A percentile compares a stretch with the other conserved stretches of the same genome.
These are phyloP conservation scores for Drosophila phalerata DNA, from an alignment of 2,888 invertebrate genomes.

Conservation along the genomic window DNA sequence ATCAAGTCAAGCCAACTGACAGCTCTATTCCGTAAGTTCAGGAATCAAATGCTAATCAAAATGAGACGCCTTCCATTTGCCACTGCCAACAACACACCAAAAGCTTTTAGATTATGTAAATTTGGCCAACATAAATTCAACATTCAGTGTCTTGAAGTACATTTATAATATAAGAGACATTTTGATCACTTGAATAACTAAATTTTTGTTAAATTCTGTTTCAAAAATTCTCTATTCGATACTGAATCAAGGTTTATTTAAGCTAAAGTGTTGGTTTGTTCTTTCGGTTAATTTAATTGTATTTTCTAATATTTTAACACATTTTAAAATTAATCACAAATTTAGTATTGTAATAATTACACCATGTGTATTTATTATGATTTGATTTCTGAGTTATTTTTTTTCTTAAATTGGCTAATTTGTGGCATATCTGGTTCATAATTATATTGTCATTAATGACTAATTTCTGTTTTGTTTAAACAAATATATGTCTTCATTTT, in stretches of 20 bases:
- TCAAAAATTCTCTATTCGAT: neutral
- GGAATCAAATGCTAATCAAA: conserved; percentile 76
- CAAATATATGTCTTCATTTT: neutral
- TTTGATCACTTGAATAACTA: neutral
- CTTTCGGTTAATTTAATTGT: neutral
- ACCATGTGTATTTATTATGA: neutral
- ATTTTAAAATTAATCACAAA: too few relatives aligned
- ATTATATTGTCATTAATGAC: too few relatives aligned
- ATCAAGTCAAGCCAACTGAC: conserved; percentile 73
- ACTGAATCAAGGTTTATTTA: neutral
- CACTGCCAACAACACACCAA: conserved; percentile 34
- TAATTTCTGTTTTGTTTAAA: neutral
- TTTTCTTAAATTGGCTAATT: too few relatives aligned
- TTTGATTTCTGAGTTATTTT: neutral
- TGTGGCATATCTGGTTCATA: neutral
- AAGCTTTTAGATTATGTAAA: conserved; percentile 67
- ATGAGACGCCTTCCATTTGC: conserved; percentile 40
- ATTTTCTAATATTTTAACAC: neutral
- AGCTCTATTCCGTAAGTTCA: conserved; percentile 65
- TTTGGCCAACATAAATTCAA: conserved; percentile 28
- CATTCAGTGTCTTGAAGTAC: neutral
- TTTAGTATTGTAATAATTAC: neutral
- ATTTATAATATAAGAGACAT: neutral
- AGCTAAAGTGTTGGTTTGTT: neutral
- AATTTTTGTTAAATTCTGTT: neutral